Percentiles rank a stretch among this genome's conserved stretches.
Conservation (phyloP, 23 tunicate genomes). For the Trididemnum miniatum region DNA sequence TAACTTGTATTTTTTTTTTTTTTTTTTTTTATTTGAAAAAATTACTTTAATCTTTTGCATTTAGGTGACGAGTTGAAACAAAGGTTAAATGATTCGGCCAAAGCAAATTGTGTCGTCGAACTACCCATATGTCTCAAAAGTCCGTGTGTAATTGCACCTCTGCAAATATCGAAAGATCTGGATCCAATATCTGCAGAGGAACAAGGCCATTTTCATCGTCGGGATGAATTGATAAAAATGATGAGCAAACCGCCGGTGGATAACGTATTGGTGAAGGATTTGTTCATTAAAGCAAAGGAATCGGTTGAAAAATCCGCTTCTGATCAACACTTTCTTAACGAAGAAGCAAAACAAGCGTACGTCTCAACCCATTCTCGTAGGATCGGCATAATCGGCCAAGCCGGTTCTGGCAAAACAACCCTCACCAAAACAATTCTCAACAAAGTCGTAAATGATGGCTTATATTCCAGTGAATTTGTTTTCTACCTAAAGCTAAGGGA, state of each 20-base stretch:
- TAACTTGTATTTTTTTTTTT: too few relatives aligned
- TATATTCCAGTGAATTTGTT: neutral
- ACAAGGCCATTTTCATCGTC: neutral
- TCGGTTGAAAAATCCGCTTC: neutral
- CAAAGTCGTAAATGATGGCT: neutral
- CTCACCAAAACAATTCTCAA: neutral
- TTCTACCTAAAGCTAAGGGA: neutral
- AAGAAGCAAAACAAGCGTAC: neutral
- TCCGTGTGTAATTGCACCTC: neutral
- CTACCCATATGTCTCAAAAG: neutral
- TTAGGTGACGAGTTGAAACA: neutral
- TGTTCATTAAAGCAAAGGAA: neutral
- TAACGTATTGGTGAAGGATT: neutral
- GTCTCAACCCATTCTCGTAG: neutral
- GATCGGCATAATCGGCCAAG: neutral
- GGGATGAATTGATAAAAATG: neutral
- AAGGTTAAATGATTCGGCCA: neutral
- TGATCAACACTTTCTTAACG: neutral
- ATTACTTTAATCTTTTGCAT: too few relatives aligned
- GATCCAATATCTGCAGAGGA: neutral
- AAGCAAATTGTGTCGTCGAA: neutral
- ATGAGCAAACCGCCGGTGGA: neutral
- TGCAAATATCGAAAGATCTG: neutral
- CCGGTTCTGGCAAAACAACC: neutral
- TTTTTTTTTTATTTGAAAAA: too few relatives aligned